phyloP scores from a whole-genome alignment of 2,888 invertebrate genomes.

The Parapristionchus giblindavisi region DNA sequence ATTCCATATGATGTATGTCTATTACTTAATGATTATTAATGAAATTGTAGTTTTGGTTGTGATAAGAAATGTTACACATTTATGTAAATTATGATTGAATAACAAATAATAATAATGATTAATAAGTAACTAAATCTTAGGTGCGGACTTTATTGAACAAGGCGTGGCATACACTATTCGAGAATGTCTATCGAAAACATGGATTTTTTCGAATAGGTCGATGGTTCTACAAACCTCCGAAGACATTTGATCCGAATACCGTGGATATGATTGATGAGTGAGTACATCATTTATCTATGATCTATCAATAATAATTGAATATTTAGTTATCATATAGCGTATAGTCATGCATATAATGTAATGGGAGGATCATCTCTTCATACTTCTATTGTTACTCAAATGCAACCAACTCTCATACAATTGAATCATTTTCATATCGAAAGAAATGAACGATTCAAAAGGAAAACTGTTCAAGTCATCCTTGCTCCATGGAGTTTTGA shows the following conservation, averaged over 20 bases:
- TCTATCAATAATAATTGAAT: no score
- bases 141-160: slow-evolving; percentile 35
- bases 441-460: background rate
- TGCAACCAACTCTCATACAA: slow-evolving; percentile 19
- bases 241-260: background rate
- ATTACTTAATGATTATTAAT: background rate
- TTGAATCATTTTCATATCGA: slow-evolving; percentile 20
- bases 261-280: slow-evolving; percentile 17
- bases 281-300: background rate
- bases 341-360: no score
- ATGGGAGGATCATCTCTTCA: no score
- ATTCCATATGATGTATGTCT: slow-evolving; percentile 30
- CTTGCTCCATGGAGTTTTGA: slow-evolving; percentile 39
- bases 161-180: slow-evolving; percentile 18
- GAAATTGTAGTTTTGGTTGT: background rate
- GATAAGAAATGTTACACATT: background rate
- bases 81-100: background rate
- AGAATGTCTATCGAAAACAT: slow-evolving; percentile 9
- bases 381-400: background rate
- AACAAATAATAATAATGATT: background rate
- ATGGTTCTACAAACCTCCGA: slow-evolving; percentile 21
- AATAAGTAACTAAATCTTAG: background rate
- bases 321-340: no score
- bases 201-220: slow-evolving; percentile 12
- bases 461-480: background rate